Percentiles rank a stretch among this genome's conserved stretches.
These are phyloP conservation scores for Uropsilus gracilis DNA, from an alignment of 2,113 vertebrate genomes.

Conservation along the genomic window DNA sequence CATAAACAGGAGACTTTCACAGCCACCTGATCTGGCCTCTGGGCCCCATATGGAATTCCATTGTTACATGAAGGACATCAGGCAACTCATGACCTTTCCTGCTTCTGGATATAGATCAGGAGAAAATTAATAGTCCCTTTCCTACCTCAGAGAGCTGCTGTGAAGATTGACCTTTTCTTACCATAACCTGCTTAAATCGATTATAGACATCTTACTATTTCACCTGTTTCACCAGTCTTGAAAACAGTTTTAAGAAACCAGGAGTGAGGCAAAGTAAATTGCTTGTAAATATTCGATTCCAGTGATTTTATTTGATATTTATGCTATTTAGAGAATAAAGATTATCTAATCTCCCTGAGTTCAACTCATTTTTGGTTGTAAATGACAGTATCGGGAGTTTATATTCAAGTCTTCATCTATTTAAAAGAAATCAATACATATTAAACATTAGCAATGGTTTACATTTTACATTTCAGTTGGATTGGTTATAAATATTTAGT, in stretches of 20 bases:
- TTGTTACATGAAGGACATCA: not conserved
- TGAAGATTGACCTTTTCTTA: constrained; percentile 36
- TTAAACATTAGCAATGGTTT: constrained; percentile 27
- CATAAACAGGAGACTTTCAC: not conserved
- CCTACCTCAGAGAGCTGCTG: not conserved
- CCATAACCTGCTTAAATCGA: constrained; percentile 38
- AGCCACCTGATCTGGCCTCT: not conserved
- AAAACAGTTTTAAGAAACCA: constrained; percentile 48
- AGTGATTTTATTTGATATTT: constrained; percentile 35
- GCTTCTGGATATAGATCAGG: constrained; percentile 35
- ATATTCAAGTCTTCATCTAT: constrained; percentile 45
- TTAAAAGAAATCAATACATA: not conserved
- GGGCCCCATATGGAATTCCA: not conserved
- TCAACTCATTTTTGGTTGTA: constrained; percentile 16
- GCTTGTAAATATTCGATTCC: not conserved
- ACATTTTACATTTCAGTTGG: constrained; percentile 10
- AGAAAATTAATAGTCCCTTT: constrained; percentile 3
- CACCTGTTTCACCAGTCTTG: constrained; percentile 25
- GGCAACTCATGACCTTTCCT: not conserved
- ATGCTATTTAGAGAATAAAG: constrained; percentile 49
- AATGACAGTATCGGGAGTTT: not conserved
- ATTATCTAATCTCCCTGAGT: constrained; percentile 49
- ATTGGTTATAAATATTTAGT: constrained; percentile 41
- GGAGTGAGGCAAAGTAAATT: constrained; percentile 45
- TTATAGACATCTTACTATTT: constrained; percentile 37